These are phyloP conservation scores for Branchipolynoe longqiensis DNA, from an alignment of 2,888 invertebrate species.

Conservation along the genomic window DNA sequence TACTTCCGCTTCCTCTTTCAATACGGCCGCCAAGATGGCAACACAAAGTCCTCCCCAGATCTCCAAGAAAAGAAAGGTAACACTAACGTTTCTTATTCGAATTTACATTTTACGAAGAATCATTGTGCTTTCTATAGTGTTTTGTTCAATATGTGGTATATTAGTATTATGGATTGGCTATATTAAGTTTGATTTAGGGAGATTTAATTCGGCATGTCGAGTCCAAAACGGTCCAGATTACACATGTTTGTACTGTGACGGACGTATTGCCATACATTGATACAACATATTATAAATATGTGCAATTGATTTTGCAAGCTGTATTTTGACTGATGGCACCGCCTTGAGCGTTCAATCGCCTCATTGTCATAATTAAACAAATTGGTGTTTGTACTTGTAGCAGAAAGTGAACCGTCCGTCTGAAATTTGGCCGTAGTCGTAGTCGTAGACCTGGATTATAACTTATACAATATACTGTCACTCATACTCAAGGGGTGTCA, in stretches of 20 bases:
- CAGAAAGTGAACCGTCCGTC: no score
- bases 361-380: no score
- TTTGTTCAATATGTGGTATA: neutral
- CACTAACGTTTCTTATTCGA: neutral
- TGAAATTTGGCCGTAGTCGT: no score
- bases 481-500: no score
- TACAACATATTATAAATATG: no score
- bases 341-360: no score
- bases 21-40: constrained; percentile 63
- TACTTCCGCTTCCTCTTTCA: constrained; percentile 73
- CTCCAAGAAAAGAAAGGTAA: constrained; percentile 68
- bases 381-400: no score
- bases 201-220: constrained; percentile 28
- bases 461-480: no score
- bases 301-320: no score
- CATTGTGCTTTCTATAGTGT: neutral
- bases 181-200: neutral
- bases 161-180: neutral
- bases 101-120: neutral
- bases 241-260: constrained; percentile 32
- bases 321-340: no score
- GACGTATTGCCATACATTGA: neutral
- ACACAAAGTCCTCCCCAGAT: constrained; percentile 58
- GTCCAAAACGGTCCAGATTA: neutral
- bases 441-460: no score